Base-by-base conservation (phyloP, 1,140 invertebrate genomes). In the Drosophila gunungcola region DNA sequence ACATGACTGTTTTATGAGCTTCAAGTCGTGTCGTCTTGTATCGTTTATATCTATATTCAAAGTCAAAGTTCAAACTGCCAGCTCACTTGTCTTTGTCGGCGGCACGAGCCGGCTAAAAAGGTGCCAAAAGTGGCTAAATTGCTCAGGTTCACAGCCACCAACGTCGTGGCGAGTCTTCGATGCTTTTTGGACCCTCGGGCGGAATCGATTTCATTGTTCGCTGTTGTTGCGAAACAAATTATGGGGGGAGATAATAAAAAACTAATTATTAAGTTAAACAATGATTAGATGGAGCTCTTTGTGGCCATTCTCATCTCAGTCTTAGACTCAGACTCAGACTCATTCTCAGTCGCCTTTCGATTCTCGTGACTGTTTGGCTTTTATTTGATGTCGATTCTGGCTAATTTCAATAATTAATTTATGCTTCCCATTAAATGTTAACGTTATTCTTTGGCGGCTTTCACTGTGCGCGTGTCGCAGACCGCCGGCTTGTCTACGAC, bases 251-350 rank as follows among this genome's bases (percentile, higher is more conserved):
- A 70, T 65, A 54, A 76, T 76, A 77, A 89, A 88, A 83, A 80
- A 67, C 76, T 83, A 89, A 88, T 88, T 89, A 83, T 81, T 70
- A 77, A 89, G 84, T 88, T 88, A 89, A 88, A 88, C 67, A 89
- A 89, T 77, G 84, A 88, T 88, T 78, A 89, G 83, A 89, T 67
- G 39, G 46, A 68, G 72, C 73, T 60, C 64, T 58, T 42, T 62
- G 78, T 57, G 41, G 36, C 54, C 29, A 51, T 48, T 72, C 54
- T 57, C 36, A n/a, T n/a, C n/a, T n/a, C n/a, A n/a, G n/a, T n/a
- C n/a, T n/a, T n/a, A 52, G 45, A 56, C 67, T 39, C 9, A 55
- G 49, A 48, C 67, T 21, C 16, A 21, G 16, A 21, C 16, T 21
- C 36, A 52, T 49, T 61, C 67, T 39, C 9, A 55, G 49, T 55